Base-by-base conservation (phyloP, 53 echinoderm and acorn worm species). In the Temnopleurus reevesii region DNA sequence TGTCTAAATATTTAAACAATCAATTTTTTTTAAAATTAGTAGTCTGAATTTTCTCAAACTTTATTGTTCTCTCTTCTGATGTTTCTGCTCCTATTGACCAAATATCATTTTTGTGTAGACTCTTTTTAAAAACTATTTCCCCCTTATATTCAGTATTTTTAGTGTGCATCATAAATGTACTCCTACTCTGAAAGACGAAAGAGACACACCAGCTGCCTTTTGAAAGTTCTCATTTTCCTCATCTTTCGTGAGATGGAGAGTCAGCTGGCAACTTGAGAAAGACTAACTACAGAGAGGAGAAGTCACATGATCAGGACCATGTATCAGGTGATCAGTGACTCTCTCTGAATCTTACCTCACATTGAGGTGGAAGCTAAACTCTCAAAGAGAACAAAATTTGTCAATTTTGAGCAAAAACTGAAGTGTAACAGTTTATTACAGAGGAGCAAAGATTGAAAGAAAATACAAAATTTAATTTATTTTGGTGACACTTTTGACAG, bases 321-420 rank as follows among this genome's bases (percentile, higher is more conserved):
- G 49, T 79, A 79, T 79, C 79, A 79, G 79, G 79, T 79, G 79
- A 79, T 79, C 47, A 12, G 36, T 26, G 79, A 5, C 13, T 47
- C 79, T 79, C 79, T 79, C 28, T 51, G 49, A 36, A 26, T 79
- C 71, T 71, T 21, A 38, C 41, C 71, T 71, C 41, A 71, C 71
- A 13, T 8, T 41, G 71, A 71, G 8, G 41, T 5, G 41, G 71
- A 19, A 71, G 71, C 38, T 12, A n/a, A 71, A n/a, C 71, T 43
- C 38, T 71, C 38, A 71, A 21, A 71, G 71, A 7, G 71, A 71
- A 36, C 71, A 4, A 19, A 21, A n/a, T 71, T 71, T 41, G 41
- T 21, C 71, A 41, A 36, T 71, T 71, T 71, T 71, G 38, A 71
- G 21, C 27, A 27, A 41, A 38, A 41, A 41, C 36, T 71, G 71